A percentile compares a stretch with the other conserved stretches of the same genome.
Evolutionary conservation across 2,113 vertebrate genomes (phyloP).

Genomic region (Jaculus jaculus): DNA sequence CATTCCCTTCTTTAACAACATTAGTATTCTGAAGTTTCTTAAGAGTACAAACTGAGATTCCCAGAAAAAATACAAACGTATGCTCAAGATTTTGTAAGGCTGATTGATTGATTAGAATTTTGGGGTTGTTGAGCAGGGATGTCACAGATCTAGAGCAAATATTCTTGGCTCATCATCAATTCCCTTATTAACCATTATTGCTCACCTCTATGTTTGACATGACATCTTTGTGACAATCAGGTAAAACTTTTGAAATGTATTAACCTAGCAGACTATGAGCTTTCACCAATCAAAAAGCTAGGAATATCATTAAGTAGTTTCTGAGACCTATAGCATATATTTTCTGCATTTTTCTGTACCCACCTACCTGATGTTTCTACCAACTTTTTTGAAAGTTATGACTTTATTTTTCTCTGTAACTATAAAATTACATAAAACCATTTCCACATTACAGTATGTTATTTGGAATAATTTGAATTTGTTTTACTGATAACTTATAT

Average conservation of each 20-base stretch:
- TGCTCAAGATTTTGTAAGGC: not conserved
- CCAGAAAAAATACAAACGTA: not conserved
- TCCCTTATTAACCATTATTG: not conserved
- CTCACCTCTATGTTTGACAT: not conserved
- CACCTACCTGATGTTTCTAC: not conserved
- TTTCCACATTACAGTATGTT: not conserved
- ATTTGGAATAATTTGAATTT: not conserved
- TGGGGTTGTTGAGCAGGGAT: not conserved
- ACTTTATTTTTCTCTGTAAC: not conserved
- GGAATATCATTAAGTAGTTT: not conserved
- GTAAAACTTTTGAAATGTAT: not conserved
- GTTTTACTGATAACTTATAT: not conserved
- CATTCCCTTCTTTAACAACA: not conserved
- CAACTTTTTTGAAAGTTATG: not conserved
- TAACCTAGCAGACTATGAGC: not conserved
- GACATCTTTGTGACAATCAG: not conserved
- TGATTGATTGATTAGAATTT: not conserved
- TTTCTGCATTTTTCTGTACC: not conserved
- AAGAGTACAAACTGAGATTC: not conserved
- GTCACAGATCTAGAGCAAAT: not conserved
- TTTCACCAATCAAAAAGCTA: not conserved
- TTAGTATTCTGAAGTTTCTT: slow-evolving; percentile 10
- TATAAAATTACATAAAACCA: not conserved
- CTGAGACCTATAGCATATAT: not conserved
- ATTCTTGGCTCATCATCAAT: too few relatives aligned